These are phyloP conservation scores for Pyxicephalus adspersus DNA, from an alignment of 2,113 vertebrate genomes.

Conservation along the genomic window DNA sequence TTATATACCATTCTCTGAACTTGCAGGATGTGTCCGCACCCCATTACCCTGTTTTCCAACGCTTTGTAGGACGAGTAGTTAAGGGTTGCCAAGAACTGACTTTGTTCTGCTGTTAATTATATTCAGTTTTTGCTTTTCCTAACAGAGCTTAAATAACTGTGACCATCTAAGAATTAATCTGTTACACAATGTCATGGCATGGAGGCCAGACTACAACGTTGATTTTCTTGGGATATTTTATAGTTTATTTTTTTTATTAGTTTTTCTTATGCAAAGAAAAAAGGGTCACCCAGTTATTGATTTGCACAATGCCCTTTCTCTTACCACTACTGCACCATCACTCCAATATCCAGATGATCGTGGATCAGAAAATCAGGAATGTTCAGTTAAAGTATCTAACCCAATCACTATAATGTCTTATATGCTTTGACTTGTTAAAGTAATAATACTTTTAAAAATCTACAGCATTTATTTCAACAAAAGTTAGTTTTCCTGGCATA, in stretches of 20 bases:
- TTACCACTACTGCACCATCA: too few species aligned
- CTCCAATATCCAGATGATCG: too few species aligned
- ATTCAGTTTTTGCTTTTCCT: neutral
- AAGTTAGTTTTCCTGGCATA: too few species aligned
- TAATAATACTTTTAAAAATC: too few species aligned
- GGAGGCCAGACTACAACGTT: neutral
- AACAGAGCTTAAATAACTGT: neutral
- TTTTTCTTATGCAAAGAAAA: too few species aligned
- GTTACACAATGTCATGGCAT: neutral
- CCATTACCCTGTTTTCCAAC: neutral
- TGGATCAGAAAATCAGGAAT: too few species aligned
- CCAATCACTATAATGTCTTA: too few species aligned
- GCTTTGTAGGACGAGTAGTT: neutral
- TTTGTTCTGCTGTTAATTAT: conserved; percentile 9
- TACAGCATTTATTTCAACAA: too few species aligned
- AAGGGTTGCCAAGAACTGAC: neutral
- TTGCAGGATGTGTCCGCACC: neutral
- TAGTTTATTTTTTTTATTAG: neutral
- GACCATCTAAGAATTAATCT: conserved; percentile 25
- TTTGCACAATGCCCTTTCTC: too few species aligned
- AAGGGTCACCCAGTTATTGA: too few species aligned
- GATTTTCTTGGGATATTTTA: neutral
- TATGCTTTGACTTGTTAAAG: too few species aligned
- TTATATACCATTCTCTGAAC: conserved; percentile 16
- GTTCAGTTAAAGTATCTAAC: too few species aligned